Base-by-base conservation (phyloP, 1,140 invertebrate genomes). In the Pararge aegeria region DNA sequence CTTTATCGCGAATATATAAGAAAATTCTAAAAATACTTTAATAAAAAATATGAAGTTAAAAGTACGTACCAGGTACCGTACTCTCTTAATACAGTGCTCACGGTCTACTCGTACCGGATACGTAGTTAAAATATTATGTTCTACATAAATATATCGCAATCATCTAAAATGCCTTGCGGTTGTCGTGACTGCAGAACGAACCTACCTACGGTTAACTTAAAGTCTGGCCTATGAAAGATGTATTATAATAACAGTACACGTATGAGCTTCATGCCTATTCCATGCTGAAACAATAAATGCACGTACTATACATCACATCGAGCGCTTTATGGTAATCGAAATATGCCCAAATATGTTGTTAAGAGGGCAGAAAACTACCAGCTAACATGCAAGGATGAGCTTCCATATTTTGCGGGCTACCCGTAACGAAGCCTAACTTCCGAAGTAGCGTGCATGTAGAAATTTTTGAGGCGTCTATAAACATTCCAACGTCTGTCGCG, bases 241-340 rank as follows among this genome's bases (percentile, higher is more conserved):
- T 61, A 55, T 61, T 61, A 55, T 61, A 61, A 56, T 63, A 63
- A 57, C 60, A 30, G 46, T 62, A 56, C 61, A 52, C 55, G 61
- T 57, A 63, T 63, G 55, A 63, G 49, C 50, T 57, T 53, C 40
- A 53, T 64, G 60, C 53, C 51, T 37, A 55, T 68, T 60, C 48
- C 55, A 71, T 70, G 55, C 38, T 52, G 64, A 68, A 73, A 75
- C 75, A 83, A 82, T 82, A 75, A 78, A 72, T 75, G 73, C 75
- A 80, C 73, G 60, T 83, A 76, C 78, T 73, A 83, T 81, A 85
- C 73, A 83, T 85, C 73, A 82, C 78, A 82, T 75, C 68, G 73
- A 89, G 75, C 82, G 84, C 79, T 89, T 89, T 87, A 89, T 89
- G 83, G 83, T 89, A 89, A 89, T 87, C 87, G 87, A 89, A 89